phyloP scores from a whole-genome alignment of 2,113 vertebrate species.

The Copsychus sechellarum region DNA sequence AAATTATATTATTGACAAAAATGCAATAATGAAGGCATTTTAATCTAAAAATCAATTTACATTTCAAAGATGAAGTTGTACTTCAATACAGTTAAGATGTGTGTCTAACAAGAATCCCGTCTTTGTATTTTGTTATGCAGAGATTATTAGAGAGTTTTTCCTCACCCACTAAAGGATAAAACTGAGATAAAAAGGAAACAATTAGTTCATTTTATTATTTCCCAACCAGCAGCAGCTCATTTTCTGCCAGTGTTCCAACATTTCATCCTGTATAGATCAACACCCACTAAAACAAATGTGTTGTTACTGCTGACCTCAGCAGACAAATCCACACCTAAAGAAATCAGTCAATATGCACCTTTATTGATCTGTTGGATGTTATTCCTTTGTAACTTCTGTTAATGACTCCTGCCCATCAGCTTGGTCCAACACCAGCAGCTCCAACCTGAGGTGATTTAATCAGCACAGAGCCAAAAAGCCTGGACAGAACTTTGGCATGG shows the following conservation, averaged over 20 bases:
- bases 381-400: neutral
- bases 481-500: neutral
- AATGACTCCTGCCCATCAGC: neutral
- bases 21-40: slow-evolving; percentile 42
- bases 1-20: slow-evolving; percentile 36
- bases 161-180: neutral
- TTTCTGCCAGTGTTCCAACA: neutral
- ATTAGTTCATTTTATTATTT: neutral
- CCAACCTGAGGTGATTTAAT: neutral
- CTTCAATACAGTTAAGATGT: neutral
- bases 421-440: neutral
- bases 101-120: neutral
- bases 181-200: neutral
- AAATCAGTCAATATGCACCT: neutral
- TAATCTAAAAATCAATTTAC: slow-evolving; percentile 60
- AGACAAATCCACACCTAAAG: neutral
- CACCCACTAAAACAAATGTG: neutral
- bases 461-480: neutral
- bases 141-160: neutral
- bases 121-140: neutral
- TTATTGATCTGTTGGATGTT: neutral
- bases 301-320: slow-evolving; percentile 1
- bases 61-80: slow-evolving; percentile 47
- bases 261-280: neutral
- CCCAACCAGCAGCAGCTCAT: neutral